Base-by-base conservation (phyloP, 2,888 invertebrate species). In the Flabesymbios commensalis region DNA sequence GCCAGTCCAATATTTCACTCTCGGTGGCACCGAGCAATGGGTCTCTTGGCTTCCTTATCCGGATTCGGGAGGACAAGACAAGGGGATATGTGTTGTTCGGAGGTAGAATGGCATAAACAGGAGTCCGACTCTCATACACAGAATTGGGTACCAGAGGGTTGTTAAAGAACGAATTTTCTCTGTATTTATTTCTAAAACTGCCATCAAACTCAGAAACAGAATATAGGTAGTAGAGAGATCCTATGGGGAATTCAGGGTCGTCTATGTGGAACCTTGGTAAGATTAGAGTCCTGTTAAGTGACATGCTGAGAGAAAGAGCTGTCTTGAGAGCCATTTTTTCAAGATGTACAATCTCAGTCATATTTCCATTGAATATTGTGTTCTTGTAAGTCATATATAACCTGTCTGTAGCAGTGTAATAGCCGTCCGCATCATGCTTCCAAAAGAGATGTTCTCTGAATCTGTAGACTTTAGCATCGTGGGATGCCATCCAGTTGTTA, bases 401-500 rank as follows among this genome's bases (percentile, higher is more conserved):
- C 14, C 45, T 10, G 17, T 24, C 22, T 24, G 4, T 0, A 26
- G n/a, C 43, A 10, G 58, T 51, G 39, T 66, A 66, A 28, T 66
- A 66, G 2, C 42, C 49, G 14, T 48, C n/a, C n/a, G n/a, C n/a
- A 48, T 65, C 62, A 19, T 31, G 10, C 14, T 41, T 5, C 65
- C 65, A 65, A 39, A 48, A n/a, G 14, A 33, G 49, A 14, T 26
- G 31, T 54, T 65, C 65, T 42, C 52, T 62, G 43, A 59, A 51
- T 28, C 65, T 19, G 33, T 65, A 65, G 2, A 55, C 33, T 53
- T 65, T 65, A 10, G 59, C 62, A 1, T 49, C 62, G 17, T 39
- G n/a, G 36, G 53, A 39, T 14, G 57, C 57, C 14, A 65, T 65
- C 57, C 61, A 65, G 48, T 65, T 65, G 32, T 65, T 59, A 36